Conservation (phyloP, 2,113 vertebrate species). For the Uria aalge region DNA sequence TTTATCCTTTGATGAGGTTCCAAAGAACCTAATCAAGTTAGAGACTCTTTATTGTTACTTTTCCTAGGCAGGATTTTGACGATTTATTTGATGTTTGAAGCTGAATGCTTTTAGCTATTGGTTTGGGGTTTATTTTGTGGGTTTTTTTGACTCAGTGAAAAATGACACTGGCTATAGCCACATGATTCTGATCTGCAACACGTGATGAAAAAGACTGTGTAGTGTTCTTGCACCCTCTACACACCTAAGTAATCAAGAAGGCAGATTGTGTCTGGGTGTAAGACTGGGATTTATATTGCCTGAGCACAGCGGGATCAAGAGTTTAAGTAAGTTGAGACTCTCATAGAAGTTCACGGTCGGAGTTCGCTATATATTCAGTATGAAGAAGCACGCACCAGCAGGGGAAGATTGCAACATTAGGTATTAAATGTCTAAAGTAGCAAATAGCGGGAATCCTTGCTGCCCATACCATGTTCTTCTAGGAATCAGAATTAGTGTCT, state of each 20-base stretch:
- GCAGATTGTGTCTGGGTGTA: fast-evolving
- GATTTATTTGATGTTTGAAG: background rate
- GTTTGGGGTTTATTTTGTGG: background rate
- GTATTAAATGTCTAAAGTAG: background rate
- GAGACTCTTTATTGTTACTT: background rate
- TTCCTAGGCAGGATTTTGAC: background rate
- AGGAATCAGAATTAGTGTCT: background rate
- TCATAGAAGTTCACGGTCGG: fast-evolving
- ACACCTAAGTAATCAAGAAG: background rate
- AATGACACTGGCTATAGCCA: background rate
- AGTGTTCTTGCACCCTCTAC: background rate
- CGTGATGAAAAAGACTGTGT: fast-evolving
- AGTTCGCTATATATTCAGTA: background rate
- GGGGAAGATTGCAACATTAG: background rate
- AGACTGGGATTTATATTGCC: background rate
- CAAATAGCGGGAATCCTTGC: background rate
- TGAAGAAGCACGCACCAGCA: background rate
- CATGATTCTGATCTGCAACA: background rate
- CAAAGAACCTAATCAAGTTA: slow-evolving; percentile 28
- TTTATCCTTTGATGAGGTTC: slow-evolving; percentile 32
- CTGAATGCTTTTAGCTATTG: background rate
- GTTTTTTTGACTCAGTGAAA: background rate
- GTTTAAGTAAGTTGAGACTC: background rate
- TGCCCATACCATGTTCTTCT: background rate
- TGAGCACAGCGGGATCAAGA: background rate